Conservation (phyloP, 2,113 vertebrate genomes). For the Cariama cristata region DNA sequence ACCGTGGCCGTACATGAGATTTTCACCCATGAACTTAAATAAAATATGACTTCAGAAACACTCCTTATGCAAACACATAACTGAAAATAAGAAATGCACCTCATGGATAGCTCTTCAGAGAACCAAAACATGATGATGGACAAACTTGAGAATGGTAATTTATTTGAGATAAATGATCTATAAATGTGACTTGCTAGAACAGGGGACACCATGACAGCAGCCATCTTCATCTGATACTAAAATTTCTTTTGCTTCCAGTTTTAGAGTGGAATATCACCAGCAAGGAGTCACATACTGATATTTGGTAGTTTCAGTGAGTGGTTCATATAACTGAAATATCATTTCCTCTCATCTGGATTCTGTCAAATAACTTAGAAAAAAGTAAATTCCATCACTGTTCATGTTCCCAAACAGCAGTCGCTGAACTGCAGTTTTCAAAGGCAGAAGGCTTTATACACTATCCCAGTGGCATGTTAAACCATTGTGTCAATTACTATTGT, state of each 20-base stretch:
- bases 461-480: neutral
- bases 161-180: neutral
- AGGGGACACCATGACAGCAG: neutral
- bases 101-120: neutral
- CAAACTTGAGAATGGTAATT: neutral
- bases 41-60: neutral
- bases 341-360: conserved; percentile 4
- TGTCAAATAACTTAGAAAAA: neutral
- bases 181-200: neutral
- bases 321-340: neutral
- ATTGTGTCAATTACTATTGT: neutral
- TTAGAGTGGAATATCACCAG: neutral
- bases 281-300: neutral
- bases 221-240: neutral
- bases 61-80: neutral
- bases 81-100: neutral
- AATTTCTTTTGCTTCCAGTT: neutral
- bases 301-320: neutral
- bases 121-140: neutral
- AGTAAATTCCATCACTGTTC: neutral
- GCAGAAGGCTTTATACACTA: neutral
- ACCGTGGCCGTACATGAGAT: neutral
- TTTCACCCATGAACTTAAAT: neutral
- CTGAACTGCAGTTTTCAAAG: neutral
- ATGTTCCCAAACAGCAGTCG: neutral